A percentile compares a stretch with the other conserved stretches of the same genome.
Evolutionary conservation across 2,113 vertebrate species (phyloP).

Genomic region (Peromyscus leucopus): DNA sequence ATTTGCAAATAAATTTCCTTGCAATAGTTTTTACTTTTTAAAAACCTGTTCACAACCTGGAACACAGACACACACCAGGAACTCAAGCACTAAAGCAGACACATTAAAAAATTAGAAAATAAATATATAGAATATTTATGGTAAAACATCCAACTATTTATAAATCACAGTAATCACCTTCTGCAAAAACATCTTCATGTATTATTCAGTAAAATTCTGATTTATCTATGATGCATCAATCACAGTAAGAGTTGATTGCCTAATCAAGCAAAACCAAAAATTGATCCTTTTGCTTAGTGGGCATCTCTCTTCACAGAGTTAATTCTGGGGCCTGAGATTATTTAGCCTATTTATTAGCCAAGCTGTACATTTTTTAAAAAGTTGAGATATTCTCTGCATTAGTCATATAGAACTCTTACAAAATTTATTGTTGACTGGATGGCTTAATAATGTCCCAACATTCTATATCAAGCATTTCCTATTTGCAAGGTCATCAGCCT

Average conservation of each 20-base stretch:
- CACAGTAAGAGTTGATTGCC: constrained; percentile 3
- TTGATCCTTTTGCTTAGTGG: neutral
- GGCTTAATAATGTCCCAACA: neutral
- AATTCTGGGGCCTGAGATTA: neutral
- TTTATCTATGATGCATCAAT: neutral
- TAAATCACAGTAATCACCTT: neutral
- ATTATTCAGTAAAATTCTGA: neutral
- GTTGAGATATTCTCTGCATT: neutral
- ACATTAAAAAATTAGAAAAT: neutral
- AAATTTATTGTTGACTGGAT: neutral
- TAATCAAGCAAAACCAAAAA: constrained; percentile 13
- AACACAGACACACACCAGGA: neutral
- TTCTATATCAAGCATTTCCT: neutral
- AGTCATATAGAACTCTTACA: neutral
- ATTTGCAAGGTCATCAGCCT: neutral
- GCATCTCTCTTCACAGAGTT: neutral
- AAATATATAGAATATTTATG: neutral
- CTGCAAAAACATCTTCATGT: neutral
- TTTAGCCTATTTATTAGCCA: neutral
- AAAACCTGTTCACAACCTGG: neutral
- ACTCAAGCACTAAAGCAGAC: neutral
- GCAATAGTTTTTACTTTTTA: neutral
- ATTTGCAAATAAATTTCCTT: constrained; percentile 23
- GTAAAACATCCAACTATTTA: constrained; percentile 20
- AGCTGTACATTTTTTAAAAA: neutral